phyloP scores from a whole-genome alignment of 1,140 invertebrate genomes.

The Campoletis sonorensis region DNA sequence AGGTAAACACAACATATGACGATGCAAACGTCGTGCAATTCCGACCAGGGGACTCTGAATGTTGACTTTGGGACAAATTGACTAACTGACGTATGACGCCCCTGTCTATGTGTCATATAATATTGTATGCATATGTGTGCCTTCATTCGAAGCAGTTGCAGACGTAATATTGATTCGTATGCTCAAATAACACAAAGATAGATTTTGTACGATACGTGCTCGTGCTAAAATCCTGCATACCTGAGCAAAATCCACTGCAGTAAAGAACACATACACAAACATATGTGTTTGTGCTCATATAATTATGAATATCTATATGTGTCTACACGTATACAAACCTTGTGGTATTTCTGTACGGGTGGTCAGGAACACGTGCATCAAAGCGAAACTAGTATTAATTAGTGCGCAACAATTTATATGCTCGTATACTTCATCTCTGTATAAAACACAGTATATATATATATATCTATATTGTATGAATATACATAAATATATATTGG shows the following conservation, averaged over 20 bases:
- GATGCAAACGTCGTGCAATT: not conserved
- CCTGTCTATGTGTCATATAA: not conserved
- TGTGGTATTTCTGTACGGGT: conserved; percentile 6
- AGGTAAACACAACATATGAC: not conserved
- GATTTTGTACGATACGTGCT: not conserved
- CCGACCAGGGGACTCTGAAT: not conserved
- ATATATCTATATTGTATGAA: no score
- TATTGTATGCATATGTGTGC: conserved; percentile 1
- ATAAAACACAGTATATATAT: no score
- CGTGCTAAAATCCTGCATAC: not conserved
- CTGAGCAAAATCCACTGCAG: not conserved
- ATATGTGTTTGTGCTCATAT: not conserved
- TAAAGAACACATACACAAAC: not conserved
- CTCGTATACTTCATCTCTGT: not conserved
- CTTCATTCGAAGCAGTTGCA: not conserved
- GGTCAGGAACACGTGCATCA: conserved; percentile 7
- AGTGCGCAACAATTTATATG: conserved; percentile 2
- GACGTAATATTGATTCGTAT: not conserved
- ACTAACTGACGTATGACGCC: conserved; percentile 3
- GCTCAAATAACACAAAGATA: not conserved
- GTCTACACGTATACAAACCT: not conserved
- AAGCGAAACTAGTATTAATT: conserved; percentile 12
- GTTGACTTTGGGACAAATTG: conserved; percentile 9
- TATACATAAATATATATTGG: not conserved
- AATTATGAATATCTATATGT: not conserved